Conservation (phyloP, 2,113 vertebrate genomes). For the Ictalurus furcatus region DNA sequence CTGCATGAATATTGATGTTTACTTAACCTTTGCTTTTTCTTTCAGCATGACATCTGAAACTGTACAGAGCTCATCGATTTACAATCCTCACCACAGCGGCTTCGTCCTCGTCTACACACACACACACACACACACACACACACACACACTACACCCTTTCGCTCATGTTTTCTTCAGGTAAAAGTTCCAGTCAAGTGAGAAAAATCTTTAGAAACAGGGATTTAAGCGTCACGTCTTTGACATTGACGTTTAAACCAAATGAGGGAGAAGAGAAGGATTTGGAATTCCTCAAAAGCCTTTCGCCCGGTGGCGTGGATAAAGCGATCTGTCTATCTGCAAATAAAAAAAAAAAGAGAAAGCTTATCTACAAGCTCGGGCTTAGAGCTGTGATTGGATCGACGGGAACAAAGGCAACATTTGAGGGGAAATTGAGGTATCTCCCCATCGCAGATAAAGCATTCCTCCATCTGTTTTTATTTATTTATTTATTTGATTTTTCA, state of each 20-base stretch:
- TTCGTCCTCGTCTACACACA: background rate
- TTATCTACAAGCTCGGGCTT: conserved; percentile 50
- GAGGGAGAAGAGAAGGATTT: conserved; percentile 14
- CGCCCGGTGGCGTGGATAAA: conserved; percentile 8
- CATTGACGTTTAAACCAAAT: conserved; percentile 32
- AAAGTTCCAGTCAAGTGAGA: background rate
- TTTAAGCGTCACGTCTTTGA: conserved; percentile 21
- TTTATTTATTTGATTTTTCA: background rate
- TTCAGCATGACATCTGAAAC: background rate
- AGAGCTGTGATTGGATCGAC: conserved; percentile 34
- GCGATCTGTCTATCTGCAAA: conserved; percentile 29
- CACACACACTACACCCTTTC: background rate
- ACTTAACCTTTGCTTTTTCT: background rate
- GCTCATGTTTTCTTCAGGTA: background rate
- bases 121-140: background rate
- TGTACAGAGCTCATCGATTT: background rate
- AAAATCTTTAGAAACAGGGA: background rate
- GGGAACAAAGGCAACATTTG: conserved; percentile 50
- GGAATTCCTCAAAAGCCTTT: conserved; percentile 42
- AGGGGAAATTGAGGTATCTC: conserved; percentile 27
- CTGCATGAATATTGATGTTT: background rate
- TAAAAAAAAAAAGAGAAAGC: conserved; percentile 8
- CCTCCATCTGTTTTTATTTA: conserved; percentile 33
- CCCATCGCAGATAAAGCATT: conserved; percentile 47
- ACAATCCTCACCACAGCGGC: background rate